These are phyloP conservation scores for Salvelinus alpinus DNA, from an alignment of 2,113 vertebrate genomes.

Conservation along the genomic window DNA sequence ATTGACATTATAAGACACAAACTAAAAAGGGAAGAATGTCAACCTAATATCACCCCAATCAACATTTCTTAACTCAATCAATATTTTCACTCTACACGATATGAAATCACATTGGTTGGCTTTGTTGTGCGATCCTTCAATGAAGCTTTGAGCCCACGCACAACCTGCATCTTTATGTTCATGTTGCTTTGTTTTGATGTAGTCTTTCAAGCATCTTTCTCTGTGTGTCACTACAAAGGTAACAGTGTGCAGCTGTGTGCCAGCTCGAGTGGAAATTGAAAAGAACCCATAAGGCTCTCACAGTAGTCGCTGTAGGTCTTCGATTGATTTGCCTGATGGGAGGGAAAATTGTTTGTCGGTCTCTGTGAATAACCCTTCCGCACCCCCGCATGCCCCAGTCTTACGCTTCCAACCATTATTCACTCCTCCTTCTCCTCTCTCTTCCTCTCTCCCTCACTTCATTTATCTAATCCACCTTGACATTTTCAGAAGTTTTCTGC, in stretches of 20 bases:
- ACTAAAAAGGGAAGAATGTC: neutral
- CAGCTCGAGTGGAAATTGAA: neutral
- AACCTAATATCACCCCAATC: neutral
- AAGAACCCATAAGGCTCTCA: neutral
- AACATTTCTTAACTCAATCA: neutral
- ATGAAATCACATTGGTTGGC: neutral
- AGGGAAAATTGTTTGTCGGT: constrained; percentile 3
- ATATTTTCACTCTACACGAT: neutral
- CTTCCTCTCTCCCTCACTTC: constrained; percentile 6
- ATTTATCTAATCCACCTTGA: constrained; percentile 52
- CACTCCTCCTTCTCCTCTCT: neutral
- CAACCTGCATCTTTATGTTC: neutral
- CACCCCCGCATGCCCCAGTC: neutral
- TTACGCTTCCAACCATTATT: constrained; percentile 18
- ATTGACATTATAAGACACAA: neutral
- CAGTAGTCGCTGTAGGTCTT: neutral
- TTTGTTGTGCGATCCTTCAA: neutral
- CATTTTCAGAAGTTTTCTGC: constrained; percentile 42
- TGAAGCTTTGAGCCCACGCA: neutral
- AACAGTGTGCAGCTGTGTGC: neutral
- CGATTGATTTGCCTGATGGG: constrained; percentile 14
- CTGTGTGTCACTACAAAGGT: neutral
- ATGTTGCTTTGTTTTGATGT: neutral
- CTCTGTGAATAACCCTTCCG: constrained; percentile 13
- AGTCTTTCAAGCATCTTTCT: neutral